Base-by-base conservation (phyloP, 2,113 vertebrate species). In the Eulacestoma nigropectus region DNA sequence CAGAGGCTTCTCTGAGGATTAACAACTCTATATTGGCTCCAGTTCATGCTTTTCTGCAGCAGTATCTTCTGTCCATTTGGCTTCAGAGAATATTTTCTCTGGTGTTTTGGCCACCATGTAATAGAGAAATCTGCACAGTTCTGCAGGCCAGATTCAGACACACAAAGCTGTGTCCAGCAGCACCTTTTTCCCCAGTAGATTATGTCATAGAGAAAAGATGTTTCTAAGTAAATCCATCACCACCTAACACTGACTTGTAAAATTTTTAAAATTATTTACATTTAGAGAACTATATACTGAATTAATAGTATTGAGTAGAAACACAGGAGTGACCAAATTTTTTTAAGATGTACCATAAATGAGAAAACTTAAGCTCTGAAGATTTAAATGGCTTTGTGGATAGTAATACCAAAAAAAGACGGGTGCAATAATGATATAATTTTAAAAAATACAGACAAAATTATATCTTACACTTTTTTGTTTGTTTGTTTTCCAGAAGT, bases 41-140 rank as follows among this genome's bases (percentile, higher is more conserved):
- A 75, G 44, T 67, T 89, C 59, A 17, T 57, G 46, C 10, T 56
- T 19, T 55, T 84, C 55, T 91, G 70, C 14, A 47, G 57, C 37
- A 90, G 74, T 80, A 83, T 90, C 88, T 94, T 26, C 83, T 67
- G 59, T 86, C 63, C 65, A 62, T 90, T 96, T 95, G 44, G 62
- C 73, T 93, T 72, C 69, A 74, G 56, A 84, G 8, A 35, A 63
- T 80, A 76, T 83, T 90, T 91, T 93, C 63, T 91, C 33, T 72
- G 62, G 37, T 90, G 30, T 44, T 92, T 84, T 94, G 44, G 62
- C 49, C n/a, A 32, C 20, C 0, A 0, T 29, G 14, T 57, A 65
- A 82, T 33, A 93, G 42, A 87, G 44, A 87, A 92, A 63, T 90
- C 50, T 67, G 6, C 35, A n/a, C 15, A 35, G 8, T 55, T 73